phyloP scores from a whole-genome alignment of 2,113 vertebrate species.

The Pygoscelis antarcticus region DNA sequence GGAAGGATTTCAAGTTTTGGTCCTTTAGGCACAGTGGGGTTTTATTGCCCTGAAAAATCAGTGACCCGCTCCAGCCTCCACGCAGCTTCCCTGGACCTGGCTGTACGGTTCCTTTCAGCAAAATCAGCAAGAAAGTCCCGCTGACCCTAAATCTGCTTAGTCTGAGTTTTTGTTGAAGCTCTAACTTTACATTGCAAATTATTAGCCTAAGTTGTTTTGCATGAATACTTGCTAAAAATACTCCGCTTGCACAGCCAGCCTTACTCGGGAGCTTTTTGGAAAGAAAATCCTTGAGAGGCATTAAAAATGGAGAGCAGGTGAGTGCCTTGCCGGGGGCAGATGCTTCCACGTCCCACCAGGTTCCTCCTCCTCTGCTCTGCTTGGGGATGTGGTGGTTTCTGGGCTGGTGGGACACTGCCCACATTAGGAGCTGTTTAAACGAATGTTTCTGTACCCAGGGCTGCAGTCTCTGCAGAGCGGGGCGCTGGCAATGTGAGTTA shows the following conservation, averaged over 20 bases:
- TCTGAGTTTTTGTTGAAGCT: neutral
- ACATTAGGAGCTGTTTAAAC: fast-evolving
- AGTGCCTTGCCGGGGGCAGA: too few species aligned
- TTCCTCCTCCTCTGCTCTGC: neutral
- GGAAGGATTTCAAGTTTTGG: neutral
- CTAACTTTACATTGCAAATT: neutral
- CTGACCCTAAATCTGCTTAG: neutral
- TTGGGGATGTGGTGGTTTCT: neutral
- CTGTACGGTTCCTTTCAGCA: neutral
- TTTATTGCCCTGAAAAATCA: neutral
- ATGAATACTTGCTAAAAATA: conserved; percentile 10
- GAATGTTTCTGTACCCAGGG: fast-evolving
- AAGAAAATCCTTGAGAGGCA: neutral
- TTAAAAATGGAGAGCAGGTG: neutral
- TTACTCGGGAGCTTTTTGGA: neutral
- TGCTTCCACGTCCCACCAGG: neutral
- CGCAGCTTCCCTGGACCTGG: neutral
- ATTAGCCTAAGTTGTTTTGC: neutral
- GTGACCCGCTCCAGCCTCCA: neutral
- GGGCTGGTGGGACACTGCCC: neutral
- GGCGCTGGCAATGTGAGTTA: fast-evolving
- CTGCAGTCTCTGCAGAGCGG: neutral
- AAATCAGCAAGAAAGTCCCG: neutral
- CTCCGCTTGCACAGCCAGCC: neutral
- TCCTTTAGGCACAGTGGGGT: neutral